A percentile compares a stretch with the other conserved stretches of the same genome.
phyloP scores from a whole-genome alignment of 2,113 vertebrate genomes.

The Formicarius rufipectus region DNA sequence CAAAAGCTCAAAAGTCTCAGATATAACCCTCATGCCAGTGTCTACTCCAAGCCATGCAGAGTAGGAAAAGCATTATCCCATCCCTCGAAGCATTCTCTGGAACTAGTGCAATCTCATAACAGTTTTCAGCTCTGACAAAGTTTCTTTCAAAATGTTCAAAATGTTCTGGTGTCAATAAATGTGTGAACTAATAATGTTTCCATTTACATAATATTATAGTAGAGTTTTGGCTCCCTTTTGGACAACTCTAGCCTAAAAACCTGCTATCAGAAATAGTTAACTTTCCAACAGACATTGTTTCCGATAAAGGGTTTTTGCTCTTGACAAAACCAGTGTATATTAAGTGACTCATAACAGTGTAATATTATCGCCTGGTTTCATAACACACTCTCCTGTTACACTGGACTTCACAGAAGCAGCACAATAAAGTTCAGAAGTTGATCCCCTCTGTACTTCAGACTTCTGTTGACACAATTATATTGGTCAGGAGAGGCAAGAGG shows the following conservation, averaged over 20 bases:
- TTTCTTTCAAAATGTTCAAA: background rate
- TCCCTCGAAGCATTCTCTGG: background rate
- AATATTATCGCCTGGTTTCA: conserved; percentile 7
- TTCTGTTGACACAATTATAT: conserved; percentile 16
- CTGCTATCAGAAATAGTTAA: background rate
- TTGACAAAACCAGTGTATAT: background rate
- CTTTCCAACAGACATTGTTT: background rate
- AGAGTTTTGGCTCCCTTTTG: background rate
- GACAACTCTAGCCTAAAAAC: background rate
- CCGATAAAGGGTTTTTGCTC: background rate
- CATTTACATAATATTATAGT: background rate
- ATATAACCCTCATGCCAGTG: background rate
- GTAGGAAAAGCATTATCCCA: background rate
- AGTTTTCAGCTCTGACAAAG: background rate
- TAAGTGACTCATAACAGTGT: background rate
- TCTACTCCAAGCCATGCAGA: background rate
- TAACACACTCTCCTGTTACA: conserved; percentile 15
- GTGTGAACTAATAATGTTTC: background rate
- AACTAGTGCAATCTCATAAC: background rate
- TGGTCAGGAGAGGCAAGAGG: conserved; percentile 12
- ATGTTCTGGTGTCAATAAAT: background rate
- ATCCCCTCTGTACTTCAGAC: background rate
- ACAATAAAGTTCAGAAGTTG: conserved; percentile 4
- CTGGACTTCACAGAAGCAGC: background rate
- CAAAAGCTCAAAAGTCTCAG: background rate